These are phyloP conservation scores for Orbicella faveolata DNA, from an alignment of 64 coral and sea anemone species.

Conservation along the genomic window DNA sequence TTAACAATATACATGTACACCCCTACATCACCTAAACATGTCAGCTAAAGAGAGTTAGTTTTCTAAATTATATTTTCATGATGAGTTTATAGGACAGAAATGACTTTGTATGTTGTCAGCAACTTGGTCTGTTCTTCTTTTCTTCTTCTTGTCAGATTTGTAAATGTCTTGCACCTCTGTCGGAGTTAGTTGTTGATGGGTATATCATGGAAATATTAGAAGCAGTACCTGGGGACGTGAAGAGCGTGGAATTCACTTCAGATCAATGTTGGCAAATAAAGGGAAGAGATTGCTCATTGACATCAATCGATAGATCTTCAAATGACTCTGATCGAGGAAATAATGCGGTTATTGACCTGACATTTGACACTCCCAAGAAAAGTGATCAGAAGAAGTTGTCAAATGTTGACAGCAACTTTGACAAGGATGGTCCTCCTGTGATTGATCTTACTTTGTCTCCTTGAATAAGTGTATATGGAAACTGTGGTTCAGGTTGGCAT, in stretches of 20 bases:
- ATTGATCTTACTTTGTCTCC: conserved; percentile 37
- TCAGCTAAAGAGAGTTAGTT: neutral
- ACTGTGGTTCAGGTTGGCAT: neutral
- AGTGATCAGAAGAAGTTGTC: neutral
- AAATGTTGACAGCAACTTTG: neutral
- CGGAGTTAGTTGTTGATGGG: conserved; percentile 26
- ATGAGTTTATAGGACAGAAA: neutral
- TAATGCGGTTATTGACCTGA: conserved; percentile 23
- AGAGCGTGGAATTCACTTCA: conserved; percentile 19
- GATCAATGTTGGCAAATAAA: conserved; percentile 8
- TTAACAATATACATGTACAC: no score
- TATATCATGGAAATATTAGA: conserved; percentile 3
- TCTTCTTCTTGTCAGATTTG: conserved; percentile 9
- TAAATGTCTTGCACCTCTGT: conserved; percentile 6
- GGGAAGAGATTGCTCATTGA: neutral
- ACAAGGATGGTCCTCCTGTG: neutral
- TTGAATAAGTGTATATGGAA: neutral
- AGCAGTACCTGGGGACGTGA: conserved; percentile 18
- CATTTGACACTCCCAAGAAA: conserved; percentile 17
- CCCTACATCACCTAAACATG: no score
- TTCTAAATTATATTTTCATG: neutral
- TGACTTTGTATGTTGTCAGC: neutral
- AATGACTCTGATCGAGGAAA: neutral
- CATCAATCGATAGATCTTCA: neutral
- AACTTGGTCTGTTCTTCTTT: neutral